These are phyloP conservation scores for Ophioninae sp. DNA, from an alignment of 2,888 invertebrate genomes.

Conservation along the genomic window DNA sequence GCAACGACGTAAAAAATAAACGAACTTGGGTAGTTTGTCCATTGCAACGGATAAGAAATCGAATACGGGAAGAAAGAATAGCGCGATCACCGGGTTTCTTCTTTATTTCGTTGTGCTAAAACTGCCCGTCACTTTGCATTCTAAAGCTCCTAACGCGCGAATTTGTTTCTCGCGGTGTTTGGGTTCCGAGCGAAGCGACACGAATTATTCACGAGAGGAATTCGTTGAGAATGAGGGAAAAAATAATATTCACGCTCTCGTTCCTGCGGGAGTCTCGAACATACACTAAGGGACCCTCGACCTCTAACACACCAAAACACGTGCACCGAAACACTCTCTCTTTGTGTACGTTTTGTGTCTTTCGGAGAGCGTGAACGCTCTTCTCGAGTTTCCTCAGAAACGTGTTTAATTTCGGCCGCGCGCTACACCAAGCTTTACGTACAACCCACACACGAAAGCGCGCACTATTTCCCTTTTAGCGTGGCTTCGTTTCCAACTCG, in stretches of 20 bases:
- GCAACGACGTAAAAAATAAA: slow-evolving; percentile 71
- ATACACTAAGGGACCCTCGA: slow-evolving; percentile 10
- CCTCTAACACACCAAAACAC: slow-evolving; percentile 11
- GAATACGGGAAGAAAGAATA: slow-evolving; percentile 1
- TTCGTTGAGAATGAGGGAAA: slow-evolving; percentile 23
- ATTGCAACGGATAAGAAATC: slow-evolving; percentile 59
- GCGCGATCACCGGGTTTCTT: slow-evolving; percentile 20
- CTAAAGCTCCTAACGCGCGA: slow-evolving; percentile 61
- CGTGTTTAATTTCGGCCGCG: slow-evolving; percentile 61
- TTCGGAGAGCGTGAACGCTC: slow-evolving; percentile 18
- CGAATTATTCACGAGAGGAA: slow-evolving; percentile 18
- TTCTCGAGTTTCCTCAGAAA: slow-evolving; percentile 59
- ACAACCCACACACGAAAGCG: slow-evolving; percentile 22
- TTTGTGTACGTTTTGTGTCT: slow-evolving; percentile 26
- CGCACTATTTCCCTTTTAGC: slow-evolving; percentile 24
- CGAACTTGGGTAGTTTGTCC: slow-evolving; percentile 74
- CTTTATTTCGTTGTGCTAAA: slow-evolving; percentile 62
- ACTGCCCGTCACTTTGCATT: slow-evolving; percentile 69
- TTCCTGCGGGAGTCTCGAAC: slow-evolving; percentile 43
- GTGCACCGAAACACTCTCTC: slow-evolving; percentile 40
- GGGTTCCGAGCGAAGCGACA: neutral
- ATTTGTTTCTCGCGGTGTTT: slow-evolving; percentile 19
- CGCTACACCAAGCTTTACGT: neutral
- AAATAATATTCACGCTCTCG: slow-evolving; percentile 5
- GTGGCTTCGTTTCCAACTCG: slow-evolving; percentile 14